Evolutionary conservation across 2,888 invertebrate species (phyloP).

Genomic region (Halocaridina rubra): DNA sequence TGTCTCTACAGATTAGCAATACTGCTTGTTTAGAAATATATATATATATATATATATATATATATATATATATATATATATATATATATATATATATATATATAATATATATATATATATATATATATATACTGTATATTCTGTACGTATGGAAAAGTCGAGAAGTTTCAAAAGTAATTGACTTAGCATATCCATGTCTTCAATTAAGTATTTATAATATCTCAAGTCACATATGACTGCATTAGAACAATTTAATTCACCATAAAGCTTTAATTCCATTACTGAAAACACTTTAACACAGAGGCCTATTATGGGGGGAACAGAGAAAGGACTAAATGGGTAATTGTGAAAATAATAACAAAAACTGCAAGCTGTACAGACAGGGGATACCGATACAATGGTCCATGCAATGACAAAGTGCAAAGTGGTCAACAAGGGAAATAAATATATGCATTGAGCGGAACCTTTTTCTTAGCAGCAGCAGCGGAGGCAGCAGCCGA

Average conservation of each 20-base stretch:
- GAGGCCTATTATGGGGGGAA: not conserved
- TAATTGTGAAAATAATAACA: not conserved
- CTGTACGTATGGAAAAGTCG: too few species aligned
- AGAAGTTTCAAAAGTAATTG: too few species aligned
- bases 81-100: conserved; percentile 32
- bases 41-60: not conserved
- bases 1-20: too few species aligned
- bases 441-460: not conserved
- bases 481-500: conserved; percentile 6
- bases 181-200: too few species aligned
- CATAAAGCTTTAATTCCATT: too few species aligned
- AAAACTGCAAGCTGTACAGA: not conserved
- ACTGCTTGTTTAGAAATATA: not conserved
- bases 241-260: too few species aligned
- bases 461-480: conserved; percentile 35
- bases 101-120: conserved; percentile 29
- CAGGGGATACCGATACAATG: not conserved
- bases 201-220: too few species aligned
- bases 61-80: conserved; percentile 40
- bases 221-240: too few species aligned
- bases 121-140: conserved; percentile 16
- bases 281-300: too few species aligned
- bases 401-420: not conserved
- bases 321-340: not conserved
- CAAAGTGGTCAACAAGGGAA: not conserved